Conservation (phyloP, 2,888 invertebrate species). For the Drosophila nr. fundita region DNA sequence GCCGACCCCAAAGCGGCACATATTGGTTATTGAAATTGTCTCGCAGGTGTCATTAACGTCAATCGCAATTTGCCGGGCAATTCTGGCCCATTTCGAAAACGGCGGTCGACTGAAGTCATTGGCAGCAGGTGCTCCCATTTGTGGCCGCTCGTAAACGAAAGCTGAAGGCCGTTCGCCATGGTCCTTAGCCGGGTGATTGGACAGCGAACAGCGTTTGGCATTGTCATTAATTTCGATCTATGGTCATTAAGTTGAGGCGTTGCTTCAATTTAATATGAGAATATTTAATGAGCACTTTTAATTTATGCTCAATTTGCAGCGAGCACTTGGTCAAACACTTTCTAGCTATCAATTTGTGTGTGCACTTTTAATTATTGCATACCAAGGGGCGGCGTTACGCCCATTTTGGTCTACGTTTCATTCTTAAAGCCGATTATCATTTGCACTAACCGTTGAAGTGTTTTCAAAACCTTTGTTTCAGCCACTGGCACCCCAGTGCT, state of each 20-base stretch:
- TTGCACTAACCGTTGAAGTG: conserved; percentile 10
- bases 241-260: conserved; percentile 74
- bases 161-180: conserved; percentile 33
- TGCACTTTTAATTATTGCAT: conserved; percentile 65
- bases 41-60: conserved; percentile 82
- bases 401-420: conserved; percentile 45
- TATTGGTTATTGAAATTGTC: conserved; percentile 80
- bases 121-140: conserved; percentile 72
- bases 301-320: conserved; percentile 66
- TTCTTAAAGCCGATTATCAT: conserved; percentile 57
- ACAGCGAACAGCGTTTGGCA: conserved; percentile 33
- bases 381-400: conserved; percentile 14
- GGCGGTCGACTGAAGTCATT: not conserved
- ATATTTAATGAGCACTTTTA: conserved; percentile 73
- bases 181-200: conserved; percentile 31
- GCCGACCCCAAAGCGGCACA: conserved; percentile 62
- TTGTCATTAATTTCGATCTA: conserved; percentile 80
- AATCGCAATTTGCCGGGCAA: conserved; percentile 51
- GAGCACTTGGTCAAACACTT: conserved; percentile 24
- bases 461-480: conserved; percentile 56
- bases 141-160: conserved; percentile 59
- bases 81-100: conserved; percentile 17
- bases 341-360: conserved; percentile 58
- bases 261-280: conserved; percentile 60
- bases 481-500: not conserved